These are phyloP conservation scores for Australoheros facetus DNA, from an alignment of 2,797 vertebrate genomes.

Conservation along the genomic window DNA sequence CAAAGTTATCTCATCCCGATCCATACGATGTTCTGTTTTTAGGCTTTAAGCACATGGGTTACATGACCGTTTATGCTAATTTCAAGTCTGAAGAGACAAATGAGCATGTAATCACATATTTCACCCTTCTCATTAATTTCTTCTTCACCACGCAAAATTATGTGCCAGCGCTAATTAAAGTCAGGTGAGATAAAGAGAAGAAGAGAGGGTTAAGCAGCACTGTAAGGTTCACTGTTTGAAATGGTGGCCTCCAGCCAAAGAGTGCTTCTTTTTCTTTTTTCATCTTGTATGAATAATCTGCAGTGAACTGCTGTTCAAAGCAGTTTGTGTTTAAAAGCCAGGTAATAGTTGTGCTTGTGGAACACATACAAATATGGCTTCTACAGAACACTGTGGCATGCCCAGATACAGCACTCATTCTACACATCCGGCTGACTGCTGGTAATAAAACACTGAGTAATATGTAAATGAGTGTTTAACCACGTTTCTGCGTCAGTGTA, in stretches of 20 bases:
- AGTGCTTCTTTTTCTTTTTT: neutral
- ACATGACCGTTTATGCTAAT: constrained; percentile 29
- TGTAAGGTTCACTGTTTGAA: constrained; percentile 36
- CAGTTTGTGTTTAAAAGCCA: constrained; percentile 28
- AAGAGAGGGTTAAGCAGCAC: constrained; percentile 32
- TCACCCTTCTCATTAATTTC: constrained; percentile 54
- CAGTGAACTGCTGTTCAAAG: constrained; percentile 31
- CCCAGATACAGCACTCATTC: neutral
- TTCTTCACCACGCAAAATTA: constrained; percentile 24
- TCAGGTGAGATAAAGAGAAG: constrained; percentile 48
- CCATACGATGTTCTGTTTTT: neutral
- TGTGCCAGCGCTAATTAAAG: constrained; percentile 56
- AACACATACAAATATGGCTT: neutral
- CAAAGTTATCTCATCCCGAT: neutral
- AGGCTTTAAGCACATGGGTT: constrained; percentile 2
- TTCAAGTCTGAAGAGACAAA: constrained; percentile 37
- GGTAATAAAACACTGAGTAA: neutral
- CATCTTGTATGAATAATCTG: constrained; percentile 19
- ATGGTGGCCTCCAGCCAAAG: constrained; percentile 15
- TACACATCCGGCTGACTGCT: neutral
- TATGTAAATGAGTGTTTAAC: neutral
- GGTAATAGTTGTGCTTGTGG: constrained; percentile 3
- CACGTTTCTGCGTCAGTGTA: neutral
- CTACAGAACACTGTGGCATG: neutral
- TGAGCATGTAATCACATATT: constrained; percentile 54